Conservation (phyloP, 2,888 invertebrate species). For the Limnephilus rhombicus region DNA sequence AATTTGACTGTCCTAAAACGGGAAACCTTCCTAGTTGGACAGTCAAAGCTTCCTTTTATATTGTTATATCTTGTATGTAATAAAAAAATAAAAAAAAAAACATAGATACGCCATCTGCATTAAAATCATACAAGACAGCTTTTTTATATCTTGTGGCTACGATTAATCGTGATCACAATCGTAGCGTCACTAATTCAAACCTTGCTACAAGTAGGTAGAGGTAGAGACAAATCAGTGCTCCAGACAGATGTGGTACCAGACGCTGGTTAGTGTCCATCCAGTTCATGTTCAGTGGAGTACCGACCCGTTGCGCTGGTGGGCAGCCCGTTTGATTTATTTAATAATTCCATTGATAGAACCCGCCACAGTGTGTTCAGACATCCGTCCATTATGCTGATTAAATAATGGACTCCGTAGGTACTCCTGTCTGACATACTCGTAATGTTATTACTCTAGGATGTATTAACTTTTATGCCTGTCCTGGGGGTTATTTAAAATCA, state of each 20-base stretch:
- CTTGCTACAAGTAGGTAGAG: neutral
- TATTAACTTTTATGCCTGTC: neutral
- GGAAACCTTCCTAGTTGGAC: too few relatives aligned
- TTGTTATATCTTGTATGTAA: too few relatives aligned
- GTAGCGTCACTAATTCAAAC: neutral
- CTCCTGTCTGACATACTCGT: neutral
- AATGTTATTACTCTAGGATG: neutral
- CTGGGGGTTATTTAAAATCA: neutral
- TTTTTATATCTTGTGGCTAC: neutral
- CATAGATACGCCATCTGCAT: too few relatives aligned
- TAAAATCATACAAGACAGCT: too few relatives aligned
- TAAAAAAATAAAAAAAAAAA: too few relatives aligned
- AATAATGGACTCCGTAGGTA: neutral
- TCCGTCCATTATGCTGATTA: slow-evolving; percentile 39
- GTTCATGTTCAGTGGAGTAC: neutral
- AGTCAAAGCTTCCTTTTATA: too few relatives aligned
- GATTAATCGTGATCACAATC: neutral
- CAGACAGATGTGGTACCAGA: neutral
- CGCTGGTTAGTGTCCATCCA: neutral
- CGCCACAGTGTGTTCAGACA: slow-evolving; percentile 21
- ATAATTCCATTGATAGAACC: slow-evolving; percentile 27
- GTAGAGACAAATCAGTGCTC: neutral
- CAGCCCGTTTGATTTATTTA: slow-evolving; percentile 29
- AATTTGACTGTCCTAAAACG: too few relatives aligned
- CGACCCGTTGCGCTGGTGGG: neutral